Evolutionary conservation across 2,797 vertebrate species (phyloP), one percentile per base, ranked within the genome.

Genomic region (Monodelphis domestica): DNA sequence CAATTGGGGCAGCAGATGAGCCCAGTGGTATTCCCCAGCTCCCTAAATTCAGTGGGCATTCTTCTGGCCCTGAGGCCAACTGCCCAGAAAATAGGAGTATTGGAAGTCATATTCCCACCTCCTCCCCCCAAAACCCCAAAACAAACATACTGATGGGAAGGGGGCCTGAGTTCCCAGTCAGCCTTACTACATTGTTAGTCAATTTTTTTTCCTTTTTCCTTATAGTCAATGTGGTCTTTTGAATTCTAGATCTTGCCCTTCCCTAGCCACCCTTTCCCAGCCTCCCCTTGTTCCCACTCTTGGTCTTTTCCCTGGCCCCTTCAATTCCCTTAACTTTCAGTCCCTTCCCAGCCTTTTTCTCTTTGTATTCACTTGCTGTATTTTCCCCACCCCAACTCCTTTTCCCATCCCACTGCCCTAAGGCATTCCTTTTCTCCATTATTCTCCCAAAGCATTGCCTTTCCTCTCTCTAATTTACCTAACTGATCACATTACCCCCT

Each of bases 1-100:
- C 1, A 17, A 30, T 45, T 0, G 63, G 50, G 4, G 0, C 21
- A 0, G 51, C 4, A 17, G 0, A 12, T 4, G n/a, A 30, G 5
- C 88, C 5, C 30, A 0, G 70, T 24, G 63, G 38, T n/a, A 6
- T n/a, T 70, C n/a, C 63, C n/a, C n/a, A 24, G n/a, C 15, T n/a
- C 21, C 38, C n/a, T 45, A n/a, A 50, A 9, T 26, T 30, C 38
- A 50, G 70, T 50, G 70, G 70, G 24, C 70, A 78, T 45, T 5
- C 30, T 63, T 63, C 12, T 63, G 12, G 57, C 30, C 12, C 57
- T 24, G 6, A 78, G 17, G n/a, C 17, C 17, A 84, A 38, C 70
- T 84, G 70, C 26, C 38, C 70, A 84, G 21, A 84, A 45, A 26
- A 26, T 11, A 28, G 9, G 38, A 84, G 38, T 50, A 12, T 50